phyloP scores from a whole-genome alignment of 2,888 invertebrate genomes.

The Monochamus alternatus region DNA sequence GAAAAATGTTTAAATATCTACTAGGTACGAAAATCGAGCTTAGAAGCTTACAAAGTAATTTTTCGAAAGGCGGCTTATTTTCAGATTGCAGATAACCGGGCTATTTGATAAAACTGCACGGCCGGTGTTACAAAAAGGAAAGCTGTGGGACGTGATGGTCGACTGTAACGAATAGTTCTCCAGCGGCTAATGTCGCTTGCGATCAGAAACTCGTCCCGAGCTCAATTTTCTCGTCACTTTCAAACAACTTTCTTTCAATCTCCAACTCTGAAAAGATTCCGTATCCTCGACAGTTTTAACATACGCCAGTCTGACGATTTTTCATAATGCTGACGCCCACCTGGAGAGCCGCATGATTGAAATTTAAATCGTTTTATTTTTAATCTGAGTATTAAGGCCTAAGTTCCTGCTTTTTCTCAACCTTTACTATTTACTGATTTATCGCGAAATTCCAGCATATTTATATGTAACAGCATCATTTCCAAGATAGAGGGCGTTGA shows the following conservation, averaged over 20 bases:
- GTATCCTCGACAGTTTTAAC: constrained; percentile 58
- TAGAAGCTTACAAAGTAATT: constrained; percentile 1
- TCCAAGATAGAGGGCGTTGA: no score
- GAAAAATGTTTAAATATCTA: no score
- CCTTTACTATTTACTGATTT: constrained; percentile 4
- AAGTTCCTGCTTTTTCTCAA: not conserved
- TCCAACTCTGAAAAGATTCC: constrained; percentile 62
- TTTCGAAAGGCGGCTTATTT: constrained; percentile 5
- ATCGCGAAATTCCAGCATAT: not conserved
- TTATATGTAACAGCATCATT: no score
- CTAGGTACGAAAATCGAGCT: no score
- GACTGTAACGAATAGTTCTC: constrained; percentile 63
- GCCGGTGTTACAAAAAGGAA: constrained; percentile 31
- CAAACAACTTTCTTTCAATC: constrained; percentile 66
- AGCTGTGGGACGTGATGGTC: constrained; percentile 56
- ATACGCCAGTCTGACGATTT: constrained; percentile 44
- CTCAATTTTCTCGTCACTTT: constrained; percentile 65
- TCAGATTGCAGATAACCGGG: constrained; percentile 14
- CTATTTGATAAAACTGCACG: constrained; percentile 35
- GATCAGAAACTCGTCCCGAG: constrained; percentile 65
- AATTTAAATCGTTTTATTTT: constrained; percentile 31
- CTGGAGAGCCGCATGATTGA: constrained; percentile 30
- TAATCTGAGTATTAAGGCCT: not conserved
- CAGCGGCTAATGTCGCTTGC: constrained; percentile 64
- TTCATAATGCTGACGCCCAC: constrained; percentile 34